A percentile compares a stretch with the other conserved stretches of the same genome.
These are phyloP conservation scores for Apteryx mantelli DNA, from an alignment of 2,113 vertebrate species.

Conservation along the genomic window DNA sequence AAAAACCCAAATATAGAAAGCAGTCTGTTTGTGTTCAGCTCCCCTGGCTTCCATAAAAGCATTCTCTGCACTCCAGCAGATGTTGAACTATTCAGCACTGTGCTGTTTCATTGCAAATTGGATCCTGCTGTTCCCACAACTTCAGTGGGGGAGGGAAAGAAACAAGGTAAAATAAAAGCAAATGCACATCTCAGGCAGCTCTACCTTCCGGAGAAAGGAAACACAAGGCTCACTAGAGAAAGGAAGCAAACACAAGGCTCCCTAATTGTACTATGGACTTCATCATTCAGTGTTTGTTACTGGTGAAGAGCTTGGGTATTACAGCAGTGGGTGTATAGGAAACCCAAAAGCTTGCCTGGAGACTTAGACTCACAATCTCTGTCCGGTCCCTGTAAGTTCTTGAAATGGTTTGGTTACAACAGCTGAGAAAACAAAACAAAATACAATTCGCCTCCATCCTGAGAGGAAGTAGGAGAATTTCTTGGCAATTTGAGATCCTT, in stretches of 20 bases:
- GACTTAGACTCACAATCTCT: neutral
- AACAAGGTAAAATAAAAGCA: neutral
- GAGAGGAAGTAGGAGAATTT: neutral
- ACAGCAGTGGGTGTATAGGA: neutral
- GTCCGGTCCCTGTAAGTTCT: neutral
- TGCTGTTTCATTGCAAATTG: neutral
- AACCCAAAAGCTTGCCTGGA: neutral
- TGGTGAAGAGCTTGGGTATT: neutral
- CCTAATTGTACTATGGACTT: neutral
- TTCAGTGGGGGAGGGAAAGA: neutral
- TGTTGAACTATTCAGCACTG: neutral
- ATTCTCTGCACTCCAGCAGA: neutral
- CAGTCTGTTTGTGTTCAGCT: neutral
- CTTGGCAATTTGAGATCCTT: neutral
- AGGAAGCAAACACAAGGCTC: neutral
- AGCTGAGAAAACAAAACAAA: constrained; percentile 58
- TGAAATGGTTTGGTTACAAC: neutral
- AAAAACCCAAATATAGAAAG: neutral
- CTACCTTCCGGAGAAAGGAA: neutral
- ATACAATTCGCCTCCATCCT: neutral
- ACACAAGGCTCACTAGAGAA: neutral
- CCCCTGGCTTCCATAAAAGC: neutral
- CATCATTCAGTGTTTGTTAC: neutral
- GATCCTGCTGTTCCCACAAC: neutral
- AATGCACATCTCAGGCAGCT: neutral